Evolutionary conservation across 92 coral and sea anemone genomes (phyloP), one percentile per base, ranked within the genome.

Genomic region (Epizoanthus stellaris): DNA sequence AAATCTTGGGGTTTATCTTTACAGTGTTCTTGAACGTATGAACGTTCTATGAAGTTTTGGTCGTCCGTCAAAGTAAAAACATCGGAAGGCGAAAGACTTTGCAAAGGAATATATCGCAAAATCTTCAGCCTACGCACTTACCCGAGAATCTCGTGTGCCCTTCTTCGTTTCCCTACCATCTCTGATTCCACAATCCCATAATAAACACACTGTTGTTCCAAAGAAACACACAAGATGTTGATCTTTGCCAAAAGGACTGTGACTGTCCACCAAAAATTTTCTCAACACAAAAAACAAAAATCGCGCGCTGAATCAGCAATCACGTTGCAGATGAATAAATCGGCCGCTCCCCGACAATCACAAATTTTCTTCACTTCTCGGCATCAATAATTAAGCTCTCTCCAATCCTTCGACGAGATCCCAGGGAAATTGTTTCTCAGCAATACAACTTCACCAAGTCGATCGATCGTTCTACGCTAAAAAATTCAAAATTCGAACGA

Each of bases 401-500:
- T 87, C 88, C 83, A 84, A 87, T 76, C 88, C 85, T 86, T 92
- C 90, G 91, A 85, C 79, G 86, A 82, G 89, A 85, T 90, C 89
- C 85, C 81, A 81, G 72, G 85, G 82, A 73, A 91, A 53, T 84
- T 85, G 81, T 88, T 77, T 84, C 80, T 73, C 89, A 76, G 82
- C 67, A 85, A 76, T 67, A 62, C 76, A 89, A 88, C 90, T 91
- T 88, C 77, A 89, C 88, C 86, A 86, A 80, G 95, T 89, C 86
- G 85, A 91, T 93, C 92, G 92, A 88, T 90, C 89, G 94, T 93
- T 92, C 97, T 88, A 88, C 98, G 91, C 93, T 92, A 91, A 97
- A 92, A 93, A 95, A 92, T 97, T 97, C 98, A 95, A 97, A 97
- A 94, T 97, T 97, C 93, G 93, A 93, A 95, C 99, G 99, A 97